phyloP scores from a whole-genome alignment of 2,113 vertebrate species.

The Andinoacara biseriatus region DNA sequence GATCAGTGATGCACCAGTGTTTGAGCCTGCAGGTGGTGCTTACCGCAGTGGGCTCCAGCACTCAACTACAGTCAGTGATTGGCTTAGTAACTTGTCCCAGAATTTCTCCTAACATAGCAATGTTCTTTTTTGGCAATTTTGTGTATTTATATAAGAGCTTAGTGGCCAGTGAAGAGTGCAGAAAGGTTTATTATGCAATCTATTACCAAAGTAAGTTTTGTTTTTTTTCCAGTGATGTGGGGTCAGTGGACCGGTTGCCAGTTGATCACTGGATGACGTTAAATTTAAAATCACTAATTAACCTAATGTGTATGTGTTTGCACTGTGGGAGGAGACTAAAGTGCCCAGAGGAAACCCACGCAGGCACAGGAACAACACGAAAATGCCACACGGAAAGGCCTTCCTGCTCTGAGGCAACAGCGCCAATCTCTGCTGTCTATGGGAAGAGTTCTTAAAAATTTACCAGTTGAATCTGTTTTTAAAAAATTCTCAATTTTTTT shows the following conservation, averaged over 20 bases:
- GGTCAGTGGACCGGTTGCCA: neutral
- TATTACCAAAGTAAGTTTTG: neutral
- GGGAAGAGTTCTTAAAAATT: neutral
- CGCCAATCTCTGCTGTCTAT: neutral
- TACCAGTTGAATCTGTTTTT: neutral
- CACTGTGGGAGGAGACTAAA: neutral
- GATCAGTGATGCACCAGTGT: constrained; percentile 30
- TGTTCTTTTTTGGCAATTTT: constrained; percentile 5
- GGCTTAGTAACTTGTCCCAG: constrained; percentile 28
- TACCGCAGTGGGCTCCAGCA: constrained; percentile 27
- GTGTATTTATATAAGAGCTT: constrained; percentile 25
- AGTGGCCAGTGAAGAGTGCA: neutral
- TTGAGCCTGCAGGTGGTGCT: constrained; percentile 49
- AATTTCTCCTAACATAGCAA: constrained; percentile 25
- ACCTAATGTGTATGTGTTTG: neutral
- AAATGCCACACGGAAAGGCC: neutral
- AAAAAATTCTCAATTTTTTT: fast-evolving
- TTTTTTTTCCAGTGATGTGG: neutral
- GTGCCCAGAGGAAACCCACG: neutral
- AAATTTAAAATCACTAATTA: neutral
- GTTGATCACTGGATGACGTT: neutral
- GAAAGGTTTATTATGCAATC: constrained; percentile 14
- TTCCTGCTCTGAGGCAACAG: neutral
- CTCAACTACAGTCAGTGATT: constrained; percentile 35
- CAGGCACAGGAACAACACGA: neutral